Base-by-base conservation (phyloP, 2,113 vertebrate species). In the Sander vitreus region DNA sequence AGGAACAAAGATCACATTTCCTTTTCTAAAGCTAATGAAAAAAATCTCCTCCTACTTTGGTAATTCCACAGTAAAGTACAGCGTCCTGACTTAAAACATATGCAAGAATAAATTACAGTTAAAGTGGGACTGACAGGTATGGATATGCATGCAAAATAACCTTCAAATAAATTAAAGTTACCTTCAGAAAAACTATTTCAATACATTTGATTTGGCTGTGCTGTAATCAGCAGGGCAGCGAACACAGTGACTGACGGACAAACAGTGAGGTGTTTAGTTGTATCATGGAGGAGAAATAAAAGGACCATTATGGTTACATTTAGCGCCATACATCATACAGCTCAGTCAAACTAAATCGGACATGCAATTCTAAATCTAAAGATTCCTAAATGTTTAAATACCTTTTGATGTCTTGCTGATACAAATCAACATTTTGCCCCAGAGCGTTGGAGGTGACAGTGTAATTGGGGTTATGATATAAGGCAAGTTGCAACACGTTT, bases 371-470 rank as follows among this genome's bases (percentile, higher is more conserved):
- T 4, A 62, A 60, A 10, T 33, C 15, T 10, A 33, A 9, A 60
- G 14, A 67, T 33, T 68, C 21, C 11, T 21, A 39, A 64, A 43
- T n/a, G 16, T 79, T 73, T 23, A 19, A 57, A 36, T 48, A 0
- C 2, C 3, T 25, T 27, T 51, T 66, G 48, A 68, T 51, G 48
- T 43, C 53, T 18, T 74, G 25, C 21, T 1, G 30, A 74, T 60
- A 21, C 12, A 51, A 25, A 25, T 27, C 36, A 18, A 15, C 39
- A 0, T 11, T 43, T 11, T 43, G 76, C 39, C 68, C 48, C 33
- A 19, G 65, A 60, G 25, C 6, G 54, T 86, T 85, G 73, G 88
- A 83, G 84, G 81, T 48, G 79, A 76, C 30, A 18, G 60, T 11
- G 8, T 51, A 71, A 80, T 33, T 11, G 54, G 57, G 23, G n/a